Base-by-base conservation (phyloP, 1,140 invertebrate species). In the Lerema accius region DNA sequence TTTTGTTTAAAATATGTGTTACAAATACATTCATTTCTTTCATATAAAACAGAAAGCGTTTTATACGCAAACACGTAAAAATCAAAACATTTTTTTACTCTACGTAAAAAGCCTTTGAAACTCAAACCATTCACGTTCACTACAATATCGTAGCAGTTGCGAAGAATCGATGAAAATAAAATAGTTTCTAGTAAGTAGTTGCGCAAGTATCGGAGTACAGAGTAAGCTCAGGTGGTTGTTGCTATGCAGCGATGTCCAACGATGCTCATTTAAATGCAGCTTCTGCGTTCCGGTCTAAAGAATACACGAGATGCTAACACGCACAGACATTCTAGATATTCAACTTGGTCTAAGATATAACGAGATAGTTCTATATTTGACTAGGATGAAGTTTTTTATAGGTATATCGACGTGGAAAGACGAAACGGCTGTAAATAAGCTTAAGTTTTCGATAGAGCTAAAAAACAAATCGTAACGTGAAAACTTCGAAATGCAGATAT, bases 231-330 rank as follows among this genome's bases (percentile, higher is more conserved):
- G 50, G 50, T 40, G 40, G 50, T 40, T 40, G 40, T 53, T 40
- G 39, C 51, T 55, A 37, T 42, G 23, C 51, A 42, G 13, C 39
- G 19, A 39, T 39, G 39, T 26, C 32, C 4, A 13, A 10, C 53
- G 40, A n/a, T 43, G 23, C 53, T 56, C 53, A 56, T 56, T 56
- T 56, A 40, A 45, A 56, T 56, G 53, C 53, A 56, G 32, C 26
- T 40, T 15, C 16, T 13, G 4, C 40, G 14, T 16, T 17, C 11
- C 40, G 28, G 28, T 32, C 3, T 32, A 32, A 32, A 32, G 28
- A 32, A 32, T 32, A 9, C 7, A n/a, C n/a, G n/a, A 32, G 28
- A 17, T 39, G 32, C 7, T 56, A 28, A 45, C 10, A 42, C 13
- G 13, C 51, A 55, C 26, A 26, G 14, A 32, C 28, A 32, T 32